These are phyloP conservation scores for Bugula neritina DNA, from an alignment of 2,888 invertebrate genomes.

Conservation along the genomic window DNA sequence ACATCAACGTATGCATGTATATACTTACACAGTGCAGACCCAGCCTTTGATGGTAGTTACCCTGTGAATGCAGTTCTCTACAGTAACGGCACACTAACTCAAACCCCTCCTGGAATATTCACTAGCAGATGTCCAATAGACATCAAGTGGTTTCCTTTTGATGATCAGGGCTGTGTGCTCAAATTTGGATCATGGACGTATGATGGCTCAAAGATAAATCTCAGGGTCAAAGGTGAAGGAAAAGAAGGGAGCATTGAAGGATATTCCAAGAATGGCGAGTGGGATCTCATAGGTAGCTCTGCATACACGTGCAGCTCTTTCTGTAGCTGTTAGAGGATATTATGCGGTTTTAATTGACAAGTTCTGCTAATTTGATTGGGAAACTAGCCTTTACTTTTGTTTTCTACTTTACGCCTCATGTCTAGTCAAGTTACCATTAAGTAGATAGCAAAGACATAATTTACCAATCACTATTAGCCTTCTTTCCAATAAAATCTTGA, in stretches of 20 bases:
- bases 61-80: slow-evolving; percentile 95
- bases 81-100: slow-evolving; percentile 87
- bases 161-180: slow-evolving; percentile 96
- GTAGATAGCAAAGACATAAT: too few relatives aligned
- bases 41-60: slow-evolving; percentile 97
- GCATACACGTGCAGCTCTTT: too few relatives aligned
- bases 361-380: too few relatives aligned
- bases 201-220: slow-evolving; percentile 79
- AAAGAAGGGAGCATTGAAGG: slow-evolving; percentile 87
- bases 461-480: too few relatives aligned
- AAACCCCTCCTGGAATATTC: slow-evolving; percentile 97
- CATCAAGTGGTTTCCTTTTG: slow-evolving; percentile 99
- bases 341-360: too few relatives aligned
- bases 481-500: too few relatives aligned
- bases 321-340: too few relatives aligned
- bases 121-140: slow-evolving; percentile 98
- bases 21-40: slow-evolving; percentile 84
- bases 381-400: too few relatives aligned
- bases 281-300: slow-evolving; percentile 98
- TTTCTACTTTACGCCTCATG: too few relatives aligned
- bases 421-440: too few relatives aligned
- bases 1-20: too few relatives aligned
- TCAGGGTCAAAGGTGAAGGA: slow-evolving; percentile 83
- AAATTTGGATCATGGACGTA: slow-evolving; percentile 99
- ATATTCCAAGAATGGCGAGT: slow-evolving; percentile 98